Percentiles rank a stretch among this genome's conserved stretches.
Evolutionary conservation across 2,797 vertebrate species (phyloP).

Genomic region (Sebastes hubbsi): DNA sequence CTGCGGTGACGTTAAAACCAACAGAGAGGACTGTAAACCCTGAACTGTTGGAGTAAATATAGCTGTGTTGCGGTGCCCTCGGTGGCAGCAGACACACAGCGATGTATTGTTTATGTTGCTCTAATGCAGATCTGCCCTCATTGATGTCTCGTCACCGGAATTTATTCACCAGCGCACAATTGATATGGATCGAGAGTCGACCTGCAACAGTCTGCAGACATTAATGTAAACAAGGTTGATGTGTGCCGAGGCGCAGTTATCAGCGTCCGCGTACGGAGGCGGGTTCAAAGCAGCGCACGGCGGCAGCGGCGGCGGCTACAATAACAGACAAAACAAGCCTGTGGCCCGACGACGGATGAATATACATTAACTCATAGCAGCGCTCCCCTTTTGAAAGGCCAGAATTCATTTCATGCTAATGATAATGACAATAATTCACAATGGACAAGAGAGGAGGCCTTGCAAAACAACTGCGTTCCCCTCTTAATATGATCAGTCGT

Average conservation of each 20-base stretch:
- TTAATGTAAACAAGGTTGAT: conserved; percentile 89
- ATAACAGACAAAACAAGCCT: conserved; percentile 47
- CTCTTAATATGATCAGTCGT: conserved; percentile 76
- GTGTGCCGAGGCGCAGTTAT: conserved; percentile 86
- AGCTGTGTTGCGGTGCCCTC: conserved; percentile 35
- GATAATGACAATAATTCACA: conserved; percentile 76
- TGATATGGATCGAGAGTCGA: conserved; percentile 89
- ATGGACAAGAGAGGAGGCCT: conserved; percentile 60
- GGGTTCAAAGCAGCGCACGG: conserved; percentile 40
- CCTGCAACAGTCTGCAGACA: conserved; percentile 87
- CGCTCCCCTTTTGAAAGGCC: conserved; percentile 52
- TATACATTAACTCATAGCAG: conserved; percentile 56
- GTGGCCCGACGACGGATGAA: conserved; percentile 47
- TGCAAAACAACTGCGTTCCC: conserved; percentile 64
- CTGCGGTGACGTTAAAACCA: conserved; percentile 53
- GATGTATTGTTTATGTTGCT: conserved; percentile 51
- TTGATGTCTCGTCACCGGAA: conserved; percentile 86
- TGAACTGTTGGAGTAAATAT: conserved; percentile 25
- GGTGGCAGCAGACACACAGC: conserved; percentile 15
- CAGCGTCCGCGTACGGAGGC: conserved; percentile 2
- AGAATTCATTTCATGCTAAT: conserved; percentile 73
- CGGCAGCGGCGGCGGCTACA: neutral
- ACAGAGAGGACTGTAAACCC: conserved; percentile 40
- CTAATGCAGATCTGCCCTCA: conserved; percentile 47
- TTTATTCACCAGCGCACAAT: conserved; percentile 90